Evolutionary conservation across 2,797 vertebrate species (phyloP).

Genomic region (Thalassophryne amazonica): DNA sequence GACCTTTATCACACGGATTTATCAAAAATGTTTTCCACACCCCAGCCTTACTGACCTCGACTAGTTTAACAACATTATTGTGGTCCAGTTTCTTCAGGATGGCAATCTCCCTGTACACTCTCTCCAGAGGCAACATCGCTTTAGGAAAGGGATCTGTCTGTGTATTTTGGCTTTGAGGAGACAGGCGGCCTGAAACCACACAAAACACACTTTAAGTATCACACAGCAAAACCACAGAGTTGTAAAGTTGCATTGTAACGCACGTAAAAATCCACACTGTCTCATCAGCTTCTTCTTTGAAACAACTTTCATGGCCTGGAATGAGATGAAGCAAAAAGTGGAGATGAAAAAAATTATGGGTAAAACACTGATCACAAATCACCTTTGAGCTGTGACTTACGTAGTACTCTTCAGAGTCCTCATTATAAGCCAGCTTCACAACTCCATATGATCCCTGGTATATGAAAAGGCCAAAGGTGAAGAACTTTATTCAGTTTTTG

Average conservation of each 20-base stretch:
- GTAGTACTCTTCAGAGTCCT: conserved; percentile 90
- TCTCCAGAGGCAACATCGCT: conserved; percentile 82
- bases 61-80: conserved; percentile 89
- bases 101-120: conserved; percentile 92
- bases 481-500: neutral
- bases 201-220: neutral
- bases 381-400: conserved; percentile 73
- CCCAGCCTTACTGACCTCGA: conserved; percentile 89
- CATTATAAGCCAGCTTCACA: conserved; percentile 92
- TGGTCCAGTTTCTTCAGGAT: conserved; percentile 97
- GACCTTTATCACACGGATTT: no score
- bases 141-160: conserved; percentile 76
- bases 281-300: conserved; percentile 95
- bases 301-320: conserved; percentile 96
- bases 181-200: conserved; percentile 81
- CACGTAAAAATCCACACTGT: conserved; percentile 94
- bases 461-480: neutral
- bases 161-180: conserved; percentile 78
- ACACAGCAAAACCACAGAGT: neutral
- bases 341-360: neutral
- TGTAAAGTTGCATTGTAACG: conserved; percentile 44
- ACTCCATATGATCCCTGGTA: conserved; percentile 91
- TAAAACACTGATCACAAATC: neutral
- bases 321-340: neutral
- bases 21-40: no score